Evolutionary conservation across 1,140 invertebrate genomes (phyloP), one percentile per base, ranked within the genome.

Genomic region (Drosophila quadrilineata): DNA sequence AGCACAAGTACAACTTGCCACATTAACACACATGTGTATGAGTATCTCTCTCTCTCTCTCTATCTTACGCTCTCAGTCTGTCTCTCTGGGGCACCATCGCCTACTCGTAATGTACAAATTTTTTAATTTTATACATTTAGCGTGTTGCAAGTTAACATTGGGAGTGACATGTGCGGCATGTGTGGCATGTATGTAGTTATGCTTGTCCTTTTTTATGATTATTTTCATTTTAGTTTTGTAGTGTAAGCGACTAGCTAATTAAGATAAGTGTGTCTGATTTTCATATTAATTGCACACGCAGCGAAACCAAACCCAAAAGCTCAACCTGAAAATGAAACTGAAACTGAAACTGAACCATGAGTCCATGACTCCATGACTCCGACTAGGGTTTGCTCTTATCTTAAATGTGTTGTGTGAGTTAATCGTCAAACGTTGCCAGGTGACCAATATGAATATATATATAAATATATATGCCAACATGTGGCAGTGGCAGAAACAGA

Each of bases 231-330:
- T n/a, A n/a, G n/a, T n/a, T n/a, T n/a, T n/a, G n/a, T n/a, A 40
- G 49, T 54, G 73, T 59, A 80, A 62, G 76, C 54, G 72, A 77
- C 60, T 85, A 79, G 60, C 79, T 85, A 85, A 85, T 85, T 85
- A 85, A 85, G 79, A 85, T 85, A 85, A 85, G 79, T 85, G 80
- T 85, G 79, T 85, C 79, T 85, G 79, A 85, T 85, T 85, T 85
- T 85, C 75, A 84, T 84, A 85, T 84, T 71, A 84, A 84, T 85
- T 75, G 79, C 62, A 73, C 82, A 85, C 77, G 71, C 66, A 75
- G 36, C 71, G 57, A 43, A 75, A 58, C 74, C 79, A 60, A 65
- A 21, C 21, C 5, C 21, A n/a, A n/a, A n/a, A n/a, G n/a, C n/a
- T n/a, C n/a, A n/a, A n/a, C n/a, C n/a, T n/a, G n/a, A n/a, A n/a